Conservation (phyloP, 2,113 vertebrate species). For the Lamprotornis superbus region DNA sequence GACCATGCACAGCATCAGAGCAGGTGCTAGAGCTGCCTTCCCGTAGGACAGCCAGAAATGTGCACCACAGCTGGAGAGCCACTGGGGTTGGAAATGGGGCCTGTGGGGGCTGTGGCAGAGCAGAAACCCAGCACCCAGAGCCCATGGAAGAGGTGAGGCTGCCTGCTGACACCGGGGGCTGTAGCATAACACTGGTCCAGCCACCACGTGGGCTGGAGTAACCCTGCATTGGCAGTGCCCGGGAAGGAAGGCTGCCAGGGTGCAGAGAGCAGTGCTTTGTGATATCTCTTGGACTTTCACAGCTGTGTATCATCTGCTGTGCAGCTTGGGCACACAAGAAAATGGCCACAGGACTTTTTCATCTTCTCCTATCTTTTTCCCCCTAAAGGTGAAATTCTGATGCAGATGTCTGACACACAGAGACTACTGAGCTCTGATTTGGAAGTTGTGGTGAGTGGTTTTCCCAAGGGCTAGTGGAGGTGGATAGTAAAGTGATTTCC, state of each 20-base stretch:
- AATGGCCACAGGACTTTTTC: neutral
- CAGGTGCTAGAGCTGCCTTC: neutral
- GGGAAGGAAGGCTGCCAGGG: neutral
- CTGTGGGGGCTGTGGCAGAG: neutral
- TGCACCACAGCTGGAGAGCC: neutral
- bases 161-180: neutral
- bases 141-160: rapidly evolving
- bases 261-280: neutral
- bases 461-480: neutral
- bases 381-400: conserved; percentile 84
- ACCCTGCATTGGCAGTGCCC: rapidly evolving
- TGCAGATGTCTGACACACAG: conserved; percentile 88
- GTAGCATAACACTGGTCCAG: neutral
- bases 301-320: neutral
- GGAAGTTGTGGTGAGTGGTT: conserved; percentile 83
- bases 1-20: neutral
- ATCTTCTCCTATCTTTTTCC: neutral
- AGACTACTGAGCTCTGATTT: conserved; percentile 82
- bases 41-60: neutral
- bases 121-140: neutral
- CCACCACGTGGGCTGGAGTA: rapidly evolving
- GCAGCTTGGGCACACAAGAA: neutral
- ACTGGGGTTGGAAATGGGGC: neutral
- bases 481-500: neutral
- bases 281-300: conserved; percentile 19